Conservation (phyloP, 2,797 vertebrate species). For the Amniataba percoides region DNA sequence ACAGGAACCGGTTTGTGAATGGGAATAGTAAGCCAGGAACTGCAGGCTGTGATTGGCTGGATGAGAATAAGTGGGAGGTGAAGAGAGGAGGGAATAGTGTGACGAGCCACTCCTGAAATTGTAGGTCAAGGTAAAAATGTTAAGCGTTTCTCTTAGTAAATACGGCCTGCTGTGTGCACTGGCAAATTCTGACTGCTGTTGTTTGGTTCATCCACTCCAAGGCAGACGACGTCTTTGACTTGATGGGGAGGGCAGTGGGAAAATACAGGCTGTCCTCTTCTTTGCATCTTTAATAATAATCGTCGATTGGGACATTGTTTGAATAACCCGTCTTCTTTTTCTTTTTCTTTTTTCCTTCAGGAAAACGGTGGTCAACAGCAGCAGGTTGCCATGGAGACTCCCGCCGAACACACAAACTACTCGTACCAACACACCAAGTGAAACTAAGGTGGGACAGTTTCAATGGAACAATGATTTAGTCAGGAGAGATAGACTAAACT, state of each 20-base stretch:
- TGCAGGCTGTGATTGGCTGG: constrained; percentile 12
- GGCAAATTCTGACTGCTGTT: constrained; percentile 5
- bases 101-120: neutral
- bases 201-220: constrained; percentile 14
- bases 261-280: constrained; percentile 16
- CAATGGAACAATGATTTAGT: no score
- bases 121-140: neutral
- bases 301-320: neutral
- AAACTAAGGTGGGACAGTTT: constrained; percentile 80
- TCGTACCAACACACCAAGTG: constrained; percentile 96
- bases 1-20: constrained; percentile 42
- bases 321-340: neutral
- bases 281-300: neutral
- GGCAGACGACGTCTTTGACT: neutral
- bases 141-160: neutral
- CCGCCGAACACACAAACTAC: constrained; percentile 92
- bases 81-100: neutral
- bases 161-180: neutral
- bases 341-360: constrained; percentile 68
- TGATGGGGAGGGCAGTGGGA: constrained; percentile 11
- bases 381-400: constrained; percentile 90
- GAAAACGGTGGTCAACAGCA: constrained; percentile 91
- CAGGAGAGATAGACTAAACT: no score
- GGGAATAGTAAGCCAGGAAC: neutral
- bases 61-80: neutral